Evolutionary conservation across 1,140 invertebrate genomes (phyloP).

Genomic region (Drosophila sucinea): DNA sequence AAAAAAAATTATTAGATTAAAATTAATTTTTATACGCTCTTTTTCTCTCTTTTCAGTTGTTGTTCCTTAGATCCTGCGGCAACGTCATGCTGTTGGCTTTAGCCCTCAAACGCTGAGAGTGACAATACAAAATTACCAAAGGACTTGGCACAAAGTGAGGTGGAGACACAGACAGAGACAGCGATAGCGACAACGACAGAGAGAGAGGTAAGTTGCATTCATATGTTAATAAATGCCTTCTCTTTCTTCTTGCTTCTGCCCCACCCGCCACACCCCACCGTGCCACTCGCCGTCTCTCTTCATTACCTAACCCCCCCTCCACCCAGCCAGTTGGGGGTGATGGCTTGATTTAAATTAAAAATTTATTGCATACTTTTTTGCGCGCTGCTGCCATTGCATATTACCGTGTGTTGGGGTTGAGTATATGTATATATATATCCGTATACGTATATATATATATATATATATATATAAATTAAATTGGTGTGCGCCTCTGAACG

Average conservation of each 20-base stretch:
- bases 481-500: conserved; percentile 60
- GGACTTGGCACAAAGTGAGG: conserved; percentile 14
- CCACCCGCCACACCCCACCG: conserved; percentile 10
- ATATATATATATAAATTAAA: conserved; percentile 70
- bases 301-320: not conserved
- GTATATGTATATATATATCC: conserved; percentile 32
- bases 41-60: conserved; percentile 6
- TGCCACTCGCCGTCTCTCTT: conserved; percentile 7
- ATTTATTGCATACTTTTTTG: conserved; percentile 80
- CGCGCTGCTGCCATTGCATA: conserved; percentile 51
- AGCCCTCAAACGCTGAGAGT: conserved; percentile 2
- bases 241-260: not conserved
- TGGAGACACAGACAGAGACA: conserved; percentile 30
- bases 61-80: conserved; percentile 25
- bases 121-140: conserved; percentile 32
- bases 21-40: not conserved
- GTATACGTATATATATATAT: conserved; percentile 16
- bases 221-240: conserved; percentile 61
- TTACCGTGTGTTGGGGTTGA: conserved; percentile 25
- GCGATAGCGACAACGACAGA: not conserved
- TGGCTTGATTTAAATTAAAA: conserved; percentile 81
- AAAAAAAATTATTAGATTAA: not conserved
- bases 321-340: conserved; percentile 35
- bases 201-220: conserved; percentile 53
- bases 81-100: conserved; percentile 23